Percentiles rank a stretch among this genome's conserved stretches.
Evolutionary conservation across 1,140 invertebrate genomes (phyloP).

Genomic region (Augochlora pura): DNA sequence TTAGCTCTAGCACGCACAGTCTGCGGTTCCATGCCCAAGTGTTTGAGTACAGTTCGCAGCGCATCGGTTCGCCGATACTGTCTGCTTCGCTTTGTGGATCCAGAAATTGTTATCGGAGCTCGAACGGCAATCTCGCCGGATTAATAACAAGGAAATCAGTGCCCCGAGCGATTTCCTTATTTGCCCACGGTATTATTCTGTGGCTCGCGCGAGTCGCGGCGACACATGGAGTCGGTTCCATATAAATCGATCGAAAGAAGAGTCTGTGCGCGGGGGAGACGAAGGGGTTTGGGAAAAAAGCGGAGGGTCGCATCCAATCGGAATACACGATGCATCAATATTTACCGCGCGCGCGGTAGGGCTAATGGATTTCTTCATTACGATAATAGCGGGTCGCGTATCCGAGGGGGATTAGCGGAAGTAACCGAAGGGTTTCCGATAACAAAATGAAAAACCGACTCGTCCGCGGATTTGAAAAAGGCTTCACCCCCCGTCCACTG

Average conservation of each 20-base stretch:
- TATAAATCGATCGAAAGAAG: conserved; percentile 18
- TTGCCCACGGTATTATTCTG: not conserved
- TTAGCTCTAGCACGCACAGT: too few species aligned
- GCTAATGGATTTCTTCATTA: conserved; percentile 63
- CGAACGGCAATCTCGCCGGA: not conserved
- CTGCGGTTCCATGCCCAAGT: too few species aligned
- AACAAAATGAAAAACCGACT: conserved; percentile 26
- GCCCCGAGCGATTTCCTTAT: not conserved
- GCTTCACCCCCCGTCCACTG: not conserved
- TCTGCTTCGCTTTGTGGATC: not conserved
- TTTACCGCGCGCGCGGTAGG: conserved; percentile 34
- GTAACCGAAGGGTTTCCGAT: conserved; percentile 24
- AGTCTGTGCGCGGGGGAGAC: not conserved
- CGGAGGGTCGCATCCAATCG: conserved; percentile 34
- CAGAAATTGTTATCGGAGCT: not conserved
- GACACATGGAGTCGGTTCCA: too few species aligned
- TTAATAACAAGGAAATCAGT: conserved; percentile 11
- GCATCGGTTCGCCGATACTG: too few species aligned
- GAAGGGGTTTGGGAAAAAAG: too few species aligned
- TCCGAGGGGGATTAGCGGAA: conserved; percentile 31
- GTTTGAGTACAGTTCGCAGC: too few species aligned
- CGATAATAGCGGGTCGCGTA: conserved; percentile 38
- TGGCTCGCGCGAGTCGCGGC: not conserved
- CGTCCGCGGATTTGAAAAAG: conserved; percentile 8
- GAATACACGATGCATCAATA: conserved; percentile 46